Percentiles rank a stretch among this genome's conserved stretches.
Evolutionary conservation across 1,140 invertebrate genomes (phyloP).

Genomic region (Olivierus martensii): DNA sequence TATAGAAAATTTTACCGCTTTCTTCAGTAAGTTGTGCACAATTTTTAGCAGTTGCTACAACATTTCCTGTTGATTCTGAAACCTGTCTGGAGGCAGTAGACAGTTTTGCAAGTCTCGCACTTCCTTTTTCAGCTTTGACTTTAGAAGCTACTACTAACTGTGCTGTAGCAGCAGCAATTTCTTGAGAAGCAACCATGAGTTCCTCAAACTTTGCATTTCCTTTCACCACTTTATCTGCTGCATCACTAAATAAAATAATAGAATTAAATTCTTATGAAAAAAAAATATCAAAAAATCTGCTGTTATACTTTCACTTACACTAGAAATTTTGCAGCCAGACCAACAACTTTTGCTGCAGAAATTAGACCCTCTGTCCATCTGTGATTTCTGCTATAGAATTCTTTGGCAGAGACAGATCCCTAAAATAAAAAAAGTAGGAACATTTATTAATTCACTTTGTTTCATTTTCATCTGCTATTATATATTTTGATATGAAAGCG

Average conservation of each 20-base stretch:
- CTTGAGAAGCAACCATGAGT: constrained; percentile 89
- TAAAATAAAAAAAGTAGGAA: constrained; percentile 29
- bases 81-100: constrained; percentile 74
- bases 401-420: constrained; percentile 59
- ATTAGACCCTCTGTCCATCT: constrained; percentile 78
- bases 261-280: neutral
- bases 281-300: neutral
- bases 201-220: constrained; percentile 82
- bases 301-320: constrained; percentile 48
- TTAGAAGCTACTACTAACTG: constrained; percentile 77
- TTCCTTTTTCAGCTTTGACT: constrained; percentile 58
- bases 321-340: constrained; percentile 81
- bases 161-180: constrained; percentile 91
- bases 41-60: constrained; percentile 83
- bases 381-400: constrained; percentile 97
- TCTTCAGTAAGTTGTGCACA: constrained; percentile 76
- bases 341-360: constrained; percentile 94
- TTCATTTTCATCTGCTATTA: no score
- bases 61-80: constrained; percentile 72
- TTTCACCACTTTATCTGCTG: constrained; percentile 81
- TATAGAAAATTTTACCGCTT: no score
- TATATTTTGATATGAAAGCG: no score
- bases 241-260: constrained; percentile 44
- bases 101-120: constrained; percentile 57
- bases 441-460: no score